Percentiles rank a stretch among this genome's conserved stretches.
Evolutionary conservation across 2,113 vertebrate genomes (phyloP).

Genomic region (Python bivittatus): DNA sequence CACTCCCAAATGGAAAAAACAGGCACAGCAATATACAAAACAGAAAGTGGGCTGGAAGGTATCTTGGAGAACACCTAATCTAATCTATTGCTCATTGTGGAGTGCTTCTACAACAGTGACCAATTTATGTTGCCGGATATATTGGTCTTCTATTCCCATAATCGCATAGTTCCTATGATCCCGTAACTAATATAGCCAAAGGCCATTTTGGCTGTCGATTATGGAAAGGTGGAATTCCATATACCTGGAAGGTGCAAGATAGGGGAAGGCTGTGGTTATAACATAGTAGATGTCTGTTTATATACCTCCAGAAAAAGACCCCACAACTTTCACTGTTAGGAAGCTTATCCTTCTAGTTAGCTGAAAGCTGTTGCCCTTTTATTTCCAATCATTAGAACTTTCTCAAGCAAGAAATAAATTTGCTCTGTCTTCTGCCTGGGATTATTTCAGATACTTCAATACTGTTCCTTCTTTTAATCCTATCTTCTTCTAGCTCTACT

Average conservation of each 20-base stretch:
- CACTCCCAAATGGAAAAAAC: not conserved
- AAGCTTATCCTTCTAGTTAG: not conserved
- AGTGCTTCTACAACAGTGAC: not conserved
- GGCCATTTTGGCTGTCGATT: not conserved
- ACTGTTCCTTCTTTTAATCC: not conserved
- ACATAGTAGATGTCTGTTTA: not conserved
- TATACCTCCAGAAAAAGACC: not conserved
- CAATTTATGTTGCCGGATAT: not conserved
- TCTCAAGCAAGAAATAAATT: not conserved
- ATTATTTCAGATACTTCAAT: not conserved
- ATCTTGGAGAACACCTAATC: not conserved
- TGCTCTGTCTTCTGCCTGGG: not conserved
- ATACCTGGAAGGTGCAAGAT: not conserved
- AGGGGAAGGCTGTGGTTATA: not conserved
- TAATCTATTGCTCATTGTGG: not conserved
- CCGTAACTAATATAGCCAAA: not conserved
- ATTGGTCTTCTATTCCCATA: not conserved
- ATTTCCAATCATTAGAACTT: not conserved
- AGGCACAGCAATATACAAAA: not conserved
- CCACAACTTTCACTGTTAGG: not conserved
- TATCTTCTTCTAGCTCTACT: not conserved
- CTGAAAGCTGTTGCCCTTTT: not conserved
- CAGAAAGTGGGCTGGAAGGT: not conserved
- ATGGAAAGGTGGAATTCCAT: not conserved
- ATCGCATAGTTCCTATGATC: too few relatives aligned